Evolutionary conservation across 2,113 vertebrate genomes (phyloP).

Genomic region (Periophthalmus modestus): DNA sequence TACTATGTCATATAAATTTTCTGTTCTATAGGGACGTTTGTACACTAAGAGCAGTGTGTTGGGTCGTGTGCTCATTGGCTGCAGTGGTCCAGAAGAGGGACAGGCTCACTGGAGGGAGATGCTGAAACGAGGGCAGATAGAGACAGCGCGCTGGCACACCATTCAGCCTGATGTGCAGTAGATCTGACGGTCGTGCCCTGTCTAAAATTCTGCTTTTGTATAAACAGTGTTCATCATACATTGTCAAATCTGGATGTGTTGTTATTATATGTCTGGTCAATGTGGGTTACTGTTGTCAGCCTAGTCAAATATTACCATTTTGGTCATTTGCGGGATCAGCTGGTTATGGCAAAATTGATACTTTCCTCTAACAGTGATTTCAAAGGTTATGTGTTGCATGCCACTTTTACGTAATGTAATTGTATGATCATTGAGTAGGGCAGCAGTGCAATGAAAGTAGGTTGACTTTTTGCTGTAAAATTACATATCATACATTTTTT

Average conservation of each 20-base stretch:
- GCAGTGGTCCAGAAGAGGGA: slow-evolving; percentile 52
- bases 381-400: background rate
- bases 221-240: background rate
- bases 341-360: background rate
- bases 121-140: slow-evolving; percentile 74
- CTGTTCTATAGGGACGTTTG: slow-evolving; percentile 70
- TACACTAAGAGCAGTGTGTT: slow-evolving; percentile 74
- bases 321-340: background rate
- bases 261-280: background rate
- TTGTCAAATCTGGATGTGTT: background rate
- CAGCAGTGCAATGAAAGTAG: background rate
- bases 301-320: background rate
- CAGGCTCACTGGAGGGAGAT: slow-evolving; percentile 82
- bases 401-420: background rate
- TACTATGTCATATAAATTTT: background rate
- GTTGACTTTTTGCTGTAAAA: background rate
- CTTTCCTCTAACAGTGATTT: background rate
- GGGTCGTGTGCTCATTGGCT: slow-evolving; percentile 77
- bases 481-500: background rate
- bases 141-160: slow-evolving; percentile 78
- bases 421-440: background rate
- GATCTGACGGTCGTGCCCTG: background rate
- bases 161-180: slow-evolving; percentile 59
- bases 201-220: background rate
- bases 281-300: background rate